A percentile compares a stretch with the other conserved stretches of the same genome.
These are phyloP conservation scores for Ostrea edulis DNA, from an alignment of 1,140 invertebrate genomes.

Conservation along the genomic window DNA sequence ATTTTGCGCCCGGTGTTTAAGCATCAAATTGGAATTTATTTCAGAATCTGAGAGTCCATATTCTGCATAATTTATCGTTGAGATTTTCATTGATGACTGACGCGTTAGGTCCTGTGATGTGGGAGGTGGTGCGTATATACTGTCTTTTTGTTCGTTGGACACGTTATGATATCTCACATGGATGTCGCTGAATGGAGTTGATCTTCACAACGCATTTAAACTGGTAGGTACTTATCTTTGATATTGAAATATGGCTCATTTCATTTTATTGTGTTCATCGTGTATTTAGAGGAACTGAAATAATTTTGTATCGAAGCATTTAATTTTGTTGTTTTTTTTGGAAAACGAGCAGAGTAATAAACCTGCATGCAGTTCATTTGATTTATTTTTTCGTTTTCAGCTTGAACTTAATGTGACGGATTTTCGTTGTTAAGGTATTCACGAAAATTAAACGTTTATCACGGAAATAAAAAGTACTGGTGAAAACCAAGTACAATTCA, in stretches of 20 bases:
- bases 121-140: background rate
- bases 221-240: background rate
- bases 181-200: background rate
- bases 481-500: too few relatives aligned
- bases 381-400: too few relatives aligned
- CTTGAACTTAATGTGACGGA: too few relatives aligned
- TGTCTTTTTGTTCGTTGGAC: background rate
- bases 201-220: background rate
- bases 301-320: too few relatives aligned
- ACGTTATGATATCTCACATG: background rate
- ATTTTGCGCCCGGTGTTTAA: background rate
- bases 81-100: constrained; percentile 14
- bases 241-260: background rate
- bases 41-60: constrained; percentile 11
- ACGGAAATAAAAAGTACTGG: too few relatives aligned
- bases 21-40: constrained; percentile 1
- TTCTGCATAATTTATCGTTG: constrained; percentile 16
- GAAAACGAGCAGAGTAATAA: too few relatives aligned
- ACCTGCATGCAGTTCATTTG: too few relatives aligned
- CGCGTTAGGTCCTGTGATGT: background rate
- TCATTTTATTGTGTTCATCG: background rate
- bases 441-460: too few relatives aligned
- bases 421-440: too few relatives aligned
- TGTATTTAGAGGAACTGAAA: background rate
- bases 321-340: too few relatives aligned